Evolutionary conservation across 2,797 vertebrate genomes (phyloP).

Genomic region (Channallabes apus): DNA sequence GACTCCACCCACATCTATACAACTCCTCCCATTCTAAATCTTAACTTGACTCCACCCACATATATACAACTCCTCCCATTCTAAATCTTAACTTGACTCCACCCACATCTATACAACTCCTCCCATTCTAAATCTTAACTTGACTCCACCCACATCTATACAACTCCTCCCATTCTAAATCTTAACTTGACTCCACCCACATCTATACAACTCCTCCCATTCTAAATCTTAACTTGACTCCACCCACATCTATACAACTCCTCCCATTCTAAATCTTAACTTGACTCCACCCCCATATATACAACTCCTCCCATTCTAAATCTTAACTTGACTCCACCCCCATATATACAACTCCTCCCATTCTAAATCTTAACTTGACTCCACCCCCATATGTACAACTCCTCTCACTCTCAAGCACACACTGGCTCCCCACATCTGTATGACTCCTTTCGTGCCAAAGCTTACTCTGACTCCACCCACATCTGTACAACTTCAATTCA

Average conservation of each 20-base stretch:
- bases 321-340: background rate
- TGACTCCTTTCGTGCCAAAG: background rate
- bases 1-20: background rate
- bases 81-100: no score
- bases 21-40: background rate
- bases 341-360: background rate
- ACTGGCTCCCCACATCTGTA: background rate
- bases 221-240: no score
- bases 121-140: no score
- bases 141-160: background rate
- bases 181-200: background rate
- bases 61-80: background rate
- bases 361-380: no score
- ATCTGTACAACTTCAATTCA: no score
- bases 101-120: background rate
- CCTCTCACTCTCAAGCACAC: background rate
- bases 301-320: background rate
- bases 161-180: background rate
- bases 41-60: background rate
- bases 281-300: background rate
- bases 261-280: no score
- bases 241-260: background rate
- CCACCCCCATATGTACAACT: background rate
- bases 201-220: background rate
- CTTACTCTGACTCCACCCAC: background rate